Base-by-base conservation (phyloP, 2,113 vertebrate species). In the Colaptes auratus region DNA sequence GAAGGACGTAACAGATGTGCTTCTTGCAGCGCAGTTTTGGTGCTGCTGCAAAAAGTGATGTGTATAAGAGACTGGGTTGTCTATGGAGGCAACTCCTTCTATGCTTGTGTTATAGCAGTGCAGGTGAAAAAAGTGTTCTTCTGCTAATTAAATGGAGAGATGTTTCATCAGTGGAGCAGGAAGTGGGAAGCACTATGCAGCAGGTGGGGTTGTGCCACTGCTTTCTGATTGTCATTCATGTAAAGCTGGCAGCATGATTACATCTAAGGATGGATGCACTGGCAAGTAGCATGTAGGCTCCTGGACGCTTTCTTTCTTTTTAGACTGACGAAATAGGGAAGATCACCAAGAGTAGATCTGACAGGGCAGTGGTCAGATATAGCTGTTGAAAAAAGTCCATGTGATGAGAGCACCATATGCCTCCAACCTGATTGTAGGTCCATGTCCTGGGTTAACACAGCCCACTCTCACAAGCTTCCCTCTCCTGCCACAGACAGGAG, bases 201-300 rank as follows among this genome's bases (percentile, higher is more conserved):
- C 73, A 77, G 59, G 74, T 92, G 93, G 63, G 78, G 39, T 46
- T 24, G 66, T 50, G 64, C 81, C 71, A 12, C 55, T 83, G n/a
- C 78, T 91, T 23, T 87, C 2, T 5, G 53, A 48, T 80, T 96
- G 93, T 83, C 92, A 82, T 73, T 67, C 77, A 9, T 44, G 90
- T 27, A 58, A 83, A 89, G 42, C 79, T 88, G 88, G 58, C 89
- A 92, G 79, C 63, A 35, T 64, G 88, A 74, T 84, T 80, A 61
- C 56, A 72, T 84, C 90, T 87, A 15, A 50, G 53, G 76, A 81
- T 81, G 39, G 88, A 86, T 89, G 48, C 91, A 95, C 95, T 92
- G 95, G 90, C 96, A 96, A 90, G 91, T 96, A 91, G 89, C 92
- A 93, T 76, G 94, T 60, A 24, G n/a, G 85, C 91, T 95, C 92